Percentiles rank a stretch among this genome's conserved stretches.
These are phyloP conservation scores for Batillaria attramentaria DNA, from an alignment of 1,140 invertebrate species.

Conservation along the genomic window DNA sequence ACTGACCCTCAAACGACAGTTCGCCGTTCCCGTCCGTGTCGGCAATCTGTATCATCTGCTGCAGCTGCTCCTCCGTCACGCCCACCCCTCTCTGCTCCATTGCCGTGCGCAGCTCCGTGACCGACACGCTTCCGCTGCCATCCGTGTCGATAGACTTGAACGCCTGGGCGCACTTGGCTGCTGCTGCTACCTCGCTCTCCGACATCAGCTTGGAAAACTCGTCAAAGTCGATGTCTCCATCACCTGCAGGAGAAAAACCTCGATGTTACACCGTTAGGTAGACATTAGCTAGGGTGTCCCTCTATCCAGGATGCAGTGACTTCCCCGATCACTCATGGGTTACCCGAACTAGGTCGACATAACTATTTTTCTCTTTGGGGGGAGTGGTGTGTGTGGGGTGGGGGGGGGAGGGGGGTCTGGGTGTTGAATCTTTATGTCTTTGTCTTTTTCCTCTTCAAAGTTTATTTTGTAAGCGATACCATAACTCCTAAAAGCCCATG, in stretches of 20 bases:
- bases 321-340: not conserved
- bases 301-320: not conserved
- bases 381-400: not conserved
- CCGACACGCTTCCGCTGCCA: slow-evolving; percentile 85
- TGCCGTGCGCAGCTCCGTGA: slow-evolving; percentile 73
- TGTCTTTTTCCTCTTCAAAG: no score
- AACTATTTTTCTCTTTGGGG: not conserved
- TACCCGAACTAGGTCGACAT: not conserved
- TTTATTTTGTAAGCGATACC: no score
- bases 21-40: slow-evolving; percentile 85
- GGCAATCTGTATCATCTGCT: slow-evolving; percentile 93
- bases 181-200: slow-evolving; percentile 98
- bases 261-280: not conserved
- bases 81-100: slow-evolving; percentile 94
- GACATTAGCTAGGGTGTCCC: not conserved
- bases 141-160: slow-evolving; percentile 99
- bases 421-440: not conserved
- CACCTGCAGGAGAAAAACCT: slow-evolving; percentile 64
- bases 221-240: slow-evolving; percentile 67
- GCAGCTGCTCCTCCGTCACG: slow-evolving; percentile 89
- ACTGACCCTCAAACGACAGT: slow-evolving; percentile 56
- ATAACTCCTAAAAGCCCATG: no score
- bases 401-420: not conserved
- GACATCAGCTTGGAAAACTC: slow-evolving; percentile 95
- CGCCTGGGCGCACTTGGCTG: slow-evolving; percentile 77